Conservation (phyloP, 2,888 invertebrate species). For the Chydorus sphaericus region DNA sequence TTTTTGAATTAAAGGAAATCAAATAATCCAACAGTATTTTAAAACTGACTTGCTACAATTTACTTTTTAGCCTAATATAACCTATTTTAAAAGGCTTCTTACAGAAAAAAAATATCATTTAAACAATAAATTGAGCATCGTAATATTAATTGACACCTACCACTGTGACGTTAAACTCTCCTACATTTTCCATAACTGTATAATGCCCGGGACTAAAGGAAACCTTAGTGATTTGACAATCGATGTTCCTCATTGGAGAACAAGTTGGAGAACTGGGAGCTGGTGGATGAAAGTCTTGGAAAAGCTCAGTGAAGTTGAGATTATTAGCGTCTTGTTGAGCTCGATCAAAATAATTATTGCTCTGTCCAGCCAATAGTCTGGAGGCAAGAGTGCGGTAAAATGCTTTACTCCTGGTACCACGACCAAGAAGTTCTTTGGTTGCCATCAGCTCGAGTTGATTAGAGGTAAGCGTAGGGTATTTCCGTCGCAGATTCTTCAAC, state of each 20-base stretch:
- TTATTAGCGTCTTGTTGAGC: constrained; percentile 74
- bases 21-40: too few relatives aligned
- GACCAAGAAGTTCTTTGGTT: constrained; percentile 71
- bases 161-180: constrained; percentile 79
- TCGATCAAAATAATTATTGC: too few relatives aligned
- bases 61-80: too few relatives aligned
- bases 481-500: constrained; percentile 73
- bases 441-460: constrained; percentile 89
- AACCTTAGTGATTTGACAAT: constrained; percentile 51
- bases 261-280: constrained; percentile 37
- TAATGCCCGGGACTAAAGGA: constrained; percentile 95
- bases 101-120: too few relatives aligned
- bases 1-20: too few relatives aligned
- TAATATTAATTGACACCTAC: too few relatives aligned
- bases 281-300: constrained; percentile 49
- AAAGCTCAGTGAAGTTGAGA: constrained; percentile 53
- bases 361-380: constrained; percentile 83
- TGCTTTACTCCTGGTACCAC: constrained; percentile 88
- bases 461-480: constrained; percentile 78
- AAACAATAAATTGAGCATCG: too few relatives aligned
- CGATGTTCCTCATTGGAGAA: constrained; percentile 28
- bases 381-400: constrained; percentile 94
- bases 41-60: too few relatives aligned
- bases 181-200: constrained; percentile 97
- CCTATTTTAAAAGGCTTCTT: too few relatives aligned